Evolutionary conservation across 2,797 vertebrate species (phyloP).

Genomic region (Choloepus didactylus): DNA sequence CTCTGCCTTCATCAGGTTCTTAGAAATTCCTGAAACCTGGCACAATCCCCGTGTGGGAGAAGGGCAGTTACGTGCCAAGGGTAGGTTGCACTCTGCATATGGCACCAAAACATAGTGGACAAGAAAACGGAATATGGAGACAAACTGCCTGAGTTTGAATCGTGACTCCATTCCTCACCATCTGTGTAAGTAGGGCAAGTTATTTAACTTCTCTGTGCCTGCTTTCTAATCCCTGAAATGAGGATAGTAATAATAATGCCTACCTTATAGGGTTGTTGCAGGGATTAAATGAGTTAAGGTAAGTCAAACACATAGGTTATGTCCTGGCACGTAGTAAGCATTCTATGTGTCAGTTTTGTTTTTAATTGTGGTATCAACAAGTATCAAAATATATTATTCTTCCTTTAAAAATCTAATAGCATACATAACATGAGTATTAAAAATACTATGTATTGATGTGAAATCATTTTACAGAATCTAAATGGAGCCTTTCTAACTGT

Average conservation of each 20-base stretch:
- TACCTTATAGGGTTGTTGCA: background rate
- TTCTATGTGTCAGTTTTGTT: background rate
- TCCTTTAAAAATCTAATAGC: background rate
- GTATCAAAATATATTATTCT: background rate
- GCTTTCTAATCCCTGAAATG: background rate
- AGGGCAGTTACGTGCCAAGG: background rate
- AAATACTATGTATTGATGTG: background rate
- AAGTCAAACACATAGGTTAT: background rate
- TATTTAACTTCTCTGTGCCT: background rate
- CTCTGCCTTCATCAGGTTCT: background rate
- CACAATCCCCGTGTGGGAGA: background rate
- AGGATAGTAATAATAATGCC: background rate
- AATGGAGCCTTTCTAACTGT: background rate
- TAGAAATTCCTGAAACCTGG: background rate
- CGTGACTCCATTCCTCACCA: background rate
- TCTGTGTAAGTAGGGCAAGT: background rate
- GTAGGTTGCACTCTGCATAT: background rate
- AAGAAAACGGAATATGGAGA: background rate
- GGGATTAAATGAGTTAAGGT: background rate
- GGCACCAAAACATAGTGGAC: background rate
- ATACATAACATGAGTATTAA: background rate
- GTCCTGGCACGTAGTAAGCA: background rate
- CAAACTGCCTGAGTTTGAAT: background rate
- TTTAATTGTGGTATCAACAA: background rate
- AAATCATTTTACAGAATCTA: slow-evolving; percentile 3